Conservation (phyloP, 2,113 vertebrate genomes). For the Paralichthys olivaceus region DNA sequence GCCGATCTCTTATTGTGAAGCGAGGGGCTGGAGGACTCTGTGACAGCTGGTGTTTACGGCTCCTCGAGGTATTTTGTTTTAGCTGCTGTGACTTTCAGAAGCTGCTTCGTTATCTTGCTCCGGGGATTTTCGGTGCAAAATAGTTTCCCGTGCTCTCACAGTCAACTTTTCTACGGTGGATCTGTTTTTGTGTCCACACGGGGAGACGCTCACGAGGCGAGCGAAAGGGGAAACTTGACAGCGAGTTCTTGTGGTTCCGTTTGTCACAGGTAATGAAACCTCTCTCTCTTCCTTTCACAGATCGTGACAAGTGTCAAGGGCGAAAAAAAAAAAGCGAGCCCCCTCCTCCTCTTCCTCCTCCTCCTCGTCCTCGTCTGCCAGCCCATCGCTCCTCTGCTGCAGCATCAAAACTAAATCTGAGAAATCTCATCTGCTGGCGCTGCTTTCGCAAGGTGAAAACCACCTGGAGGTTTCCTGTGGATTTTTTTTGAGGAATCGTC, state of each 20-base stretch:
- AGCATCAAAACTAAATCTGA: neutral
- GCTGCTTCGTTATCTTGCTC: neutral
- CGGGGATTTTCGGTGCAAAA: neutral
- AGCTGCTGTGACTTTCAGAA: neutral
- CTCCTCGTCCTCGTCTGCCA: slow-evolving; percentile 10
- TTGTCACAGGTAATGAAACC: slow-evolving; percentile 30
- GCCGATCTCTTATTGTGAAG: too few relatives aligned
- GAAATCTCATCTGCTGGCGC: neutral
- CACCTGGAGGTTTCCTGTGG: neutral
- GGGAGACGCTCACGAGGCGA: too few relatives aligned
- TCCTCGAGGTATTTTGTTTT: slow-evolving; percentile 26
- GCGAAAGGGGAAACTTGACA: neutral
- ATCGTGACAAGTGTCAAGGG: slow-evolving; percentile 46
- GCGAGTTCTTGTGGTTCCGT: slow-evolving; percentile 32
- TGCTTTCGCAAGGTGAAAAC: neutral
- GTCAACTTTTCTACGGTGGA: neutral
- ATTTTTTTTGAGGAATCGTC: slow-evolving; percentile 4
- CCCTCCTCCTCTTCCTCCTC: slow-evolving; percentile 33
- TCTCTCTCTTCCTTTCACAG: slow-evolving; percentile 53
- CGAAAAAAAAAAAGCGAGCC: slow-evolving; percentile 32
- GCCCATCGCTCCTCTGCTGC: slow-evolving; percentile 26
- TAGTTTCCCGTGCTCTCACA: too few relatives aligned
- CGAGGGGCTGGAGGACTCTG: neutral
- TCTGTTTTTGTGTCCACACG: neutral
- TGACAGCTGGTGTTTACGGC: slow-evolving; percentile 37